Conservation (phyloP, 2,113 vertebrate genomes). For the Rhinopomastus cyanomelas region DNA sequence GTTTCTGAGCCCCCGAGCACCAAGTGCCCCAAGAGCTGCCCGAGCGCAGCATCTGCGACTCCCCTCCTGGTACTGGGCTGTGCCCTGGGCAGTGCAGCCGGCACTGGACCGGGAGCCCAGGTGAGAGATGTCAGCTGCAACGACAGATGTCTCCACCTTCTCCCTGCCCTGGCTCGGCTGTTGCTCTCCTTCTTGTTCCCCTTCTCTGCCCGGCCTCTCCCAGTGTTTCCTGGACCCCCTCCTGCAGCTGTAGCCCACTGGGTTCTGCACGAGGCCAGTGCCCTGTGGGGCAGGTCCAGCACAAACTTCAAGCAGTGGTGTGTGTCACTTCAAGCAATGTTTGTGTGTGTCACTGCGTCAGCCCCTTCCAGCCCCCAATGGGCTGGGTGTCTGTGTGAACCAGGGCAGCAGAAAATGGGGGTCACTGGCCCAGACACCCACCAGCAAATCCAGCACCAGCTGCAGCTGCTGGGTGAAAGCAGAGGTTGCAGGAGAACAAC, state of each 20-base stretch:
- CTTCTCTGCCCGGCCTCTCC: background rate
- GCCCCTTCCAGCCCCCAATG: no score
- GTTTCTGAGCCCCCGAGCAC: background rate
- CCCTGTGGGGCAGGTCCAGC: background rate
- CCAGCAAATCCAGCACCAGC: fast-evolving
- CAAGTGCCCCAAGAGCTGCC: background rate
- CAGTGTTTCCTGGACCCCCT: fast-evolving
- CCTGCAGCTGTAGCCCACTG: fast-evolving
- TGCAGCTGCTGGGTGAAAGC: background rate
- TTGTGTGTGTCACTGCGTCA: no score
- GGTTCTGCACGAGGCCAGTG: fast-evolving
- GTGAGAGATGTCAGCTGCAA: background rate
- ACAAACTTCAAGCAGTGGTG: background rate
- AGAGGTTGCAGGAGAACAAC: background rate
- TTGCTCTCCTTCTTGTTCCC: fast-evolving
- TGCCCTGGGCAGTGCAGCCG: background rate
- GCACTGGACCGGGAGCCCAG: background rate
- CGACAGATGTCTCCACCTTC: background rate
- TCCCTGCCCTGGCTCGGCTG: background rate
- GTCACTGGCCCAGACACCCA: background rate
- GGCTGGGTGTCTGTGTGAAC: background rate
- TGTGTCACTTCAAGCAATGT: no score
- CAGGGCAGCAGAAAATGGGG: fast-evolving
- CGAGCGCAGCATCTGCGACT: background rate
- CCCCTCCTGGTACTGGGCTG: background rate